These are phyloP conservation scores for Andrena marginata DNA, from an alignment of 2,888 invertebrate genomes.

Conservation along the genomic window DNA sequence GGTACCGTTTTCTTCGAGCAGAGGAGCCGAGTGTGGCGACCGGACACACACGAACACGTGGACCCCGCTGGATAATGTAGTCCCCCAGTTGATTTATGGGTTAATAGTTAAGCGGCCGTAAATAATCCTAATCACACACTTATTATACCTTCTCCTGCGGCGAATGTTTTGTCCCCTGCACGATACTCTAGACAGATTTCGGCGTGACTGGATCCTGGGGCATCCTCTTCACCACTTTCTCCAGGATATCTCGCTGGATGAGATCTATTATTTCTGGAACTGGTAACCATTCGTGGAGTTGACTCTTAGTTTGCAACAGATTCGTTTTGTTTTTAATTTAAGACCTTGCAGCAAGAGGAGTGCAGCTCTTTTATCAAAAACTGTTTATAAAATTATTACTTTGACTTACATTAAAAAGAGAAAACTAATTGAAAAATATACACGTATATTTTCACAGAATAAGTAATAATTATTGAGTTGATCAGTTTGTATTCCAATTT, in stretches of 20 bases:
- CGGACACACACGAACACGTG: slow-evolving; percentile 73
- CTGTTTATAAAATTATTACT: no score
- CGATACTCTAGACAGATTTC: slow-evolving; percentile 48
- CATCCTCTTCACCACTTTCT: slow-evolving; percentile 19
- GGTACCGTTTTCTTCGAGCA: slow-evolving; percentile 63
- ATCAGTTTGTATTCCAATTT: no score
- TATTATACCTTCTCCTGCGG: slow-evolving; percentile 82
- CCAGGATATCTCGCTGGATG: slow-evolving; percentile 35
- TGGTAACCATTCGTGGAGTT: neutral
- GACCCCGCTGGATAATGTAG: slow-evolving; percentile 74
- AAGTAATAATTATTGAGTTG: no score
- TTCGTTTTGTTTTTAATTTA: no score
- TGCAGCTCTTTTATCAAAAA: no score
- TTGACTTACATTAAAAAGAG: no score
- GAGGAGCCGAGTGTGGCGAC: slow-evolving; percentile 35
- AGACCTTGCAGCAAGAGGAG: no score
- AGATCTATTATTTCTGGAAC: slow-evolving; percentile 20
- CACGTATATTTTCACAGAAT: no score
- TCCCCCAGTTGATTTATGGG: slow-evolving; percentile 82
- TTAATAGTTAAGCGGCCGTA: slow-evolving; percentile 85
- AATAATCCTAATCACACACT: slow-evolving; percentile 85
- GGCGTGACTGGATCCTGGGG: slow-evolving; percentile 23
- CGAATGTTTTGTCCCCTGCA: slow-evolving; percentile 78
- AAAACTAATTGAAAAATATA: no score
- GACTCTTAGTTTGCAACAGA: no score